These are phyloP conservation scores for Dryobota labecula DNA, from an alignment of 2,888 invertebrate species.

Conservation along the genomic window DNA sequence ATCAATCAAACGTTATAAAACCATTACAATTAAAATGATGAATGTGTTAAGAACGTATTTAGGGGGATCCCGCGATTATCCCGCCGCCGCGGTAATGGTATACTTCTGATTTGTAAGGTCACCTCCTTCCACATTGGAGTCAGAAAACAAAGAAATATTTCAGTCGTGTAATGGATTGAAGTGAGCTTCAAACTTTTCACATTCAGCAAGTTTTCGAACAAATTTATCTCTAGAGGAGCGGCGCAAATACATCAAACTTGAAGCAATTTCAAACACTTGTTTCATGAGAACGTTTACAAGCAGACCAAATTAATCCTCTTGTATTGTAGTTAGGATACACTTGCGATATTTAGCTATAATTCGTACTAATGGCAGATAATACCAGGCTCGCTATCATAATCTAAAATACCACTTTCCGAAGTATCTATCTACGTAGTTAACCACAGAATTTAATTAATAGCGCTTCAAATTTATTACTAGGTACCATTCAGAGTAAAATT, in stretches of 20 bases:
- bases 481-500: constrained; percentile 28
- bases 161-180: constrained; percentile 90
- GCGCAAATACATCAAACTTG: constrained; percentile 89
- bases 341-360: constrained; percentile 47
- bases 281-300: constrained; percentile 84
- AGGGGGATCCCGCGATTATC: constrained; percentile 50
- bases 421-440: constrained; percentile 31
- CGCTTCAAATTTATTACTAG: constrained; percentile 30
- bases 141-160: constrained; percentile 91
- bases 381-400: constrained; percentile 23
- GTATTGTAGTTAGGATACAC: constrained; percentile 52
- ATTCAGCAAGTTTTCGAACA: constrained; percentile 89
- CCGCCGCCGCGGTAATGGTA: constrained; percentile 72
- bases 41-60: constrained; percentile 69
- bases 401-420: constrained; percentile 38
- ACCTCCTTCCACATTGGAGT: constrained; percentile 77
- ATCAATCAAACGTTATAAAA: constrained; percentile 74
- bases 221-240: constrained; percentile 89
- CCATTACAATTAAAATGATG: constrained; percentile 67
- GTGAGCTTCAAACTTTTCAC: constrained; percentile 90
- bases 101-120: constrained; percentile 86
- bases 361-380: constrained; percentile 33
- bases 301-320: constrained; percentile 76
- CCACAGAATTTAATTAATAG: constrained; percentile 38
- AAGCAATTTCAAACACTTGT: constrained; percentile 89